Percentiles rank a stretch among this genome's conserved stretches.
Conservation (phyloP, 37 sponge, comb jelly and placozoan genomes). For the Hexactinellida sp. region DNA sequence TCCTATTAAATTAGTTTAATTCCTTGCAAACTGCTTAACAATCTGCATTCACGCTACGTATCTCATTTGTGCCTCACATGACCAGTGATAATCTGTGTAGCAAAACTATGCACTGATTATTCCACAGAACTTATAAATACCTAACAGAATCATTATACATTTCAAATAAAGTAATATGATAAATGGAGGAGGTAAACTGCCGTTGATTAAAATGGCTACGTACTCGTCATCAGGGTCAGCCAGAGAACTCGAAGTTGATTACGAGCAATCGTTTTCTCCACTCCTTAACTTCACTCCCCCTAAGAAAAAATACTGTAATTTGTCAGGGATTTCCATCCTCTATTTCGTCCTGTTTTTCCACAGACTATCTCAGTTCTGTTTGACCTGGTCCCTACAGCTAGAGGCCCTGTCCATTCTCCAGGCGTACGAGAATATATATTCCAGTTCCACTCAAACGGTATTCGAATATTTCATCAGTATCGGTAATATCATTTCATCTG, state of each 20-base stretch:
- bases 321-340: not conserved
- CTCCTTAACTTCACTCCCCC: not conserved
- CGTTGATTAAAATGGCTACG: not conserved
- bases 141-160: not conserved
- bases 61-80: not conserved
- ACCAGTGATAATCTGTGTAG: too few relatives aligned
- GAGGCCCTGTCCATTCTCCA: not conserved
- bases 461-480: not conserved
- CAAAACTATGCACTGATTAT: too few relatives aligned
- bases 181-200: not conserved
- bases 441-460: not conserved
- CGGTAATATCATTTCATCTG: not conserved
- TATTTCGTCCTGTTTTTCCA: not conserved
- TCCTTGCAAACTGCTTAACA: too few relatives aligned
- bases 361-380: not conserved
- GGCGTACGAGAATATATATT: not conserved
- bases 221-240: not conserved
- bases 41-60: not conserved
- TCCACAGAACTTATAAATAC: too few relatives aligned
- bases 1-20: too few relatives aligned
- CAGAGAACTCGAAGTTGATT: not conserved
- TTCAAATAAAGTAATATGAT: not conserved
- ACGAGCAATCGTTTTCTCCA: not conserved
- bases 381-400: not conserved
- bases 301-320: not conserved